Conservation (phyloP, 2,113 vertebrate genomes). For the Hoplias malabaricus region DNA sequence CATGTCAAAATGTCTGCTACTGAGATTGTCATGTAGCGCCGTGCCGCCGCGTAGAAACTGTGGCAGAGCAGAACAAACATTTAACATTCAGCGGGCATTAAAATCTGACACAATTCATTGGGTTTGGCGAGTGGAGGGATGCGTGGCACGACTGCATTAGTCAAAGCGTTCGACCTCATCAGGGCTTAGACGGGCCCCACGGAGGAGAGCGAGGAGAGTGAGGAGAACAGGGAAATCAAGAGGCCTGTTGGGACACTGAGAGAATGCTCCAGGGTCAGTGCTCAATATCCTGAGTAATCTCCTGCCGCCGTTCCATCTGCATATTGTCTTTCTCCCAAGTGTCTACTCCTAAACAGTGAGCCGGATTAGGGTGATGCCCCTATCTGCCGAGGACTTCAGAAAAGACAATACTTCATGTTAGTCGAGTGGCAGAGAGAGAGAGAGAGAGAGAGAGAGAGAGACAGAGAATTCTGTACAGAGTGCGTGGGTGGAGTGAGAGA, state of each 20-base stretch:
- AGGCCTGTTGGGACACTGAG: not conserved
- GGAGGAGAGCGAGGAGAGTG: not conserved
- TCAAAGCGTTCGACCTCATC: slow-evolving; percentile 12
- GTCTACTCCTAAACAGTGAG: not conserved
- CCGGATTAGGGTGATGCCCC: slow-evolving; percentile 23
- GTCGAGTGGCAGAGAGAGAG: too few relatives aligned
- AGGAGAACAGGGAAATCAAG: slow-evolving; percentile 23
- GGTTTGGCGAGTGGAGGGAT: not conserved
- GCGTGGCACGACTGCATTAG: slow-evolving; percentile 3
- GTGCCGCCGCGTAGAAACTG: not conserved
- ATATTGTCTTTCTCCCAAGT: not conserved
- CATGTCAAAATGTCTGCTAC: slow-evolving; percentile 5
- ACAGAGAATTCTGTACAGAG: not conserved
- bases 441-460: not conserved
- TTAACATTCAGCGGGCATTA: not conserved
- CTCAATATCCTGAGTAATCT: slow-evolving; percentile 38
- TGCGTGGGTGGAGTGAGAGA: not conserved
- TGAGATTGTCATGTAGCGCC: slow-evolving; percentile 11
- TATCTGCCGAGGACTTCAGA: not conserved
- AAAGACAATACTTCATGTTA: slow-evolving; percentile 11
- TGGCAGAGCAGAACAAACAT: slow-evolving; percentile 7
- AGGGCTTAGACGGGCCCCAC: not conserved
- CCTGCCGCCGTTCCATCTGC: slow-evolving; percentile 13
- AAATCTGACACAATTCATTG: not conserved
- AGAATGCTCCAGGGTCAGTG: slow-evolving; percentile 11